A percentile compares a stretch with the other conserved stretches of the same genome.
Conservation (phyloP, 2,797 vertebrate species). For the Hydrophis major region DNA sequence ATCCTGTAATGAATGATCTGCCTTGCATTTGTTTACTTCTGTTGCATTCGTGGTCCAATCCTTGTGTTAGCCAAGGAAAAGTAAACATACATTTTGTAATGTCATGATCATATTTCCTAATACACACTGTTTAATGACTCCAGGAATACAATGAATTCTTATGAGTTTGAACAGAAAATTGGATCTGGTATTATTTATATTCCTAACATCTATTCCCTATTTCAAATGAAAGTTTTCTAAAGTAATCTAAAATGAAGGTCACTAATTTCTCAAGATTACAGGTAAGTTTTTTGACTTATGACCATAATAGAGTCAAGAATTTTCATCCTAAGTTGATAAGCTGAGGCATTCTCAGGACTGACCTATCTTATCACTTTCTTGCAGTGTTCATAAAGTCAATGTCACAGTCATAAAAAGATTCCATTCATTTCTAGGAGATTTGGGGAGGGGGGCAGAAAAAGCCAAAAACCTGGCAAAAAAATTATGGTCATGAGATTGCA, state of each 20-base stretch:
- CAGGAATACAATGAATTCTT: constrained; percentile 23
- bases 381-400: neutral
- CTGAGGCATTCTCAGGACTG: neutral
- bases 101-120: constrained; percentile 18
- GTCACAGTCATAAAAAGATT: neutral
- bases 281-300: neutral
- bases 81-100: constrained; percentile 20
- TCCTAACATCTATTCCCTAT: neutral
- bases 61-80: constrained; percentile 22
- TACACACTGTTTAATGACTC: constrained; percentile 10
- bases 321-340: neutral
- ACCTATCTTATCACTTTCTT: neutral
- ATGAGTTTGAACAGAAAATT: constrained; percentile 12
- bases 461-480: neutral
- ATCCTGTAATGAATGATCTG: constrained; percentile 23
- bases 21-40: constrained; percentile 27
- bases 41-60: constrained; percentile 1
- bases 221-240: constrained; percentile 3
- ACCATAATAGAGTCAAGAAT: neutral
- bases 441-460: neutral
- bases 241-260: constrained; percentile 8
- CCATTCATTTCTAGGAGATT: neutral
- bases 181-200: neutral
- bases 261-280: neutral
- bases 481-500: neutral